Base-by-base conservation (phyloP, 2,888 invertebrate genomes). In the Tetragonula carbonaria region DNA sequence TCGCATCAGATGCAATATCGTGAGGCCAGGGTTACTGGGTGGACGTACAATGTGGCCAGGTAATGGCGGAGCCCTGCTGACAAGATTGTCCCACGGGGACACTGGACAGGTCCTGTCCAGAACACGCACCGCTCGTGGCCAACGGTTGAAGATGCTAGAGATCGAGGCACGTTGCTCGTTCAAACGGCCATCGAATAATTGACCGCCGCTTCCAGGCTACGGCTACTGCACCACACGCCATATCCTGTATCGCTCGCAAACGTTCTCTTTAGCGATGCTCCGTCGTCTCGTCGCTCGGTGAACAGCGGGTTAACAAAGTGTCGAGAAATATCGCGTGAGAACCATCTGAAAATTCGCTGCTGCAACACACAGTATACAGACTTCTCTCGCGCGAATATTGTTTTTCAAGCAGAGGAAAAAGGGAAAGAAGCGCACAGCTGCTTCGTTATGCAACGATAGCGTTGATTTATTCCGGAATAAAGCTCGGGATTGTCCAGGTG, bases 1-100 rank as follows among this genome's bases (percentile, higher is more conserved):
- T 91, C 89, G 91, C 92, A 92, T 92, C 88, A 87, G 91, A 90
- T 87, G 91, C 91, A 91, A 93, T 92, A 92, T 92, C 91, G 92
- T 89, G 62, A 18, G 23, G 80, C 85, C 74, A 28, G 77, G 80
- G 85, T 87, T 86, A 86, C 86, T 86, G 74, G 83, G 74, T 71
- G 79, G 78, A 79, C 86, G 86, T 81, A 91, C 91, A 92, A 90
- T 91, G 88, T 86, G 83, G 85, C 81, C 83, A 87, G 91, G 90
- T 92, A 91, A 91, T 91, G 88, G 89, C 85, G 70, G 78, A 78
- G 75, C 84, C 74, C 78, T 82, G 84, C 78, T 80, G 74, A 83
- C 87, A 75, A 86, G 89, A 88, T 88, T 88, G 89, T 88, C 90
- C 90, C 88, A 77, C 77, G 87, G 81, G 45, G 89, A 87, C 62